Evolutionary conservation across 64 coral and sea anemone species (phyloP).

Genomic region (Montipora capricornis): DNA sequence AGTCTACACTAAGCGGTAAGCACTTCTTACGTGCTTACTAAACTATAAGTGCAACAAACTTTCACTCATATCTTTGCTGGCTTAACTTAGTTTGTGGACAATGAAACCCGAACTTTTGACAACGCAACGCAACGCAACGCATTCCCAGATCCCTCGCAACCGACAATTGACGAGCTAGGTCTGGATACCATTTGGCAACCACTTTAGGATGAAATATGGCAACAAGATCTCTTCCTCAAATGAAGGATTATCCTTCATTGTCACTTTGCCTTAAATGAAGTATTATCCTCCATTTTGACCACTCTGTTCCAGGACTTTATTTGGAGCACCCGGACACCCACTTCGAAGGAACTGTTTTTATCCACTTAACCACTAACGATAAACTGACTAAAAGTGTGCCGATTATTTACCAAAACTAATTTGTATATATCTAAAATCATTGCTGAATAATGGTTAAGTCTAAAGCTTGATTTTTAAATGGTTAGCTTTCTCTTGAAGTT

Average conservation of each 20-base stretch:
- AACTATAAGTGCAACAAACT: background rate
- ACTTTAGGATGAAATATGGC: constrained; percentile 44
- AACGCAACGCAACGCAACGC: background rate
- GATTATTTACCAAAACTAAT: background rate
- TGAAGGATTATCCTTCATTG: background rate
- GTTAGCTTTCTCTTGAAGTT: no score
- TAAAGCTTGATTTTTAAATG: no score
- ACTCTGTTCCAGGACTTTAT: no score
- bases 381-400: no score
- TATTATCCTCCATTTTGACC: no score
- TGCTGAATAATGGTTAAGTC: no score
- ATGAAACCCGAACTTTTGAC: background rate
- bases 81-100: background rate
- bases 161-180: constrained; percentile 11
- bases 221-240: background rate
- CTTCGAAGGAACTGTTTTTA: no score
- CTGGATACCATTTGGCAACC: constrained; percentile 56
- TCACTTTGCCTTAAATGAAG: no score
- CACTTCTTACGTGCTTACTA: background rate
- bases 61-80: background rate
- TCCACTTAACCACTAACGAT: no score
- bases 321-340: no score
- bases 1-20: background rate
- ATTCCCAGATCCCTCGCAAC: background rate
- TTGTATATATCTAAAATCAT: no score